Conservation (phyloP, 2,888 invertebrate genomes). For the Apomyelois bistriatella region DNA sequence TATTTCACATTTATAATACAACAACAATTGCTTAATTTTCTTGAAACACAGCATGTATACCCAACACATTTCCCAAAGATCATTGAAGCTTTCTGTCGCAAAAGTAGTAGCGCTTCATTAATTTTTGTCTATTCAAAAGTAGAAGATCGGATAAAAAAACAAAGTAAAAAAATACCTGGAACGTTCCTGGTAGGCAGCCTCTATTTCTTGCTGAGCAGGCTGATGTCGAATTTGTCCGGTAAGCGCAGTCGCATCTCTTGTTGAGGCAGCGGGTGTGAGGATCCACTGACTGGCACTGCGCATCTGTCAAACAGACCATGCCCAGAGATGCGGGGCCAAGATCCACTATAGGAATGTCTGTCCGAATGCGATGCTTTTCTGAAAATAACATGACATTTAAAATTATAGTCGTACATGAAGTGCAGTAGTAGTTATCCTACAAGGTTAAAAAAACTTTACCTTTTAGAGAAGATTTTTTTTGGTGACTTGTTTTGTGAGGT, state of each 20-base stretch:
- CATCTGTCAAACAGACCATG: conserved; percentile 85
- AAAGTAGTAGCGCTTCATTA: too few species aligned
- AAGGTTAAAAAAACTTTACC: conserved; percentile 34
- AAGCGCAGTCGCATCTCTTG: conserved; percentile 88
- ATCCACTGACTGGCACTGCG: conserved; percentile 90
- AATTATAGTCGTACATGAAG: not conserved
- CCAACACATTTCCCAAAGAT: too few species aligned
- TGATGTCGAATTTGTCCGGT: conserved; percentile 78
- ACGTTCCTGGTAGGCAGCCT: conserved; percentile 92
- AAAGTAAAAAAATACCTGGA: conserved; percentile 84
- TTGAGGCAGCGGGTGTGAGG: conserved; percentile 86
- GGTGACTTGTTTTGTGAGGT: conserved; percentile 60
- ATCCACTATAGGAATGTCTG: conserved; percentile 60
- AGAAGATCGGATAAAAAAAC: too few species aligned
- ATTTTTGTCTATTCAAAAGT: too few species aligned
- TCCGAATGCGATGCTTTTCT: conserved; percentile 67
- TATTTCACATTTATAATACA: too few species aligned
- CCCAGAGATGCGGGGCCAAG: conserved; percentile 86
- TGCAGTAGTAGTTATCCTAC: too few species aligned
- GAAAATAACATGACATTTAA: conserved; percentile 17
- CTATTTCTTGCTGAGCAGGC: conserved; percentile 85
- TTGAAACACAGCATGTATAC: too few species aligned
- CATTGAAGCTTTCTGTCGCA: too few species aligned
- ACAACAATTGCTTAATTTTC: too few species aligned
- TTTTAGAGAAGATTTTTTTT: conserved; percentile 71